Base-by-base conservation (phyloP, 2,113 vertebrate genomes). In the Gymnogyps californianus region DNA sequence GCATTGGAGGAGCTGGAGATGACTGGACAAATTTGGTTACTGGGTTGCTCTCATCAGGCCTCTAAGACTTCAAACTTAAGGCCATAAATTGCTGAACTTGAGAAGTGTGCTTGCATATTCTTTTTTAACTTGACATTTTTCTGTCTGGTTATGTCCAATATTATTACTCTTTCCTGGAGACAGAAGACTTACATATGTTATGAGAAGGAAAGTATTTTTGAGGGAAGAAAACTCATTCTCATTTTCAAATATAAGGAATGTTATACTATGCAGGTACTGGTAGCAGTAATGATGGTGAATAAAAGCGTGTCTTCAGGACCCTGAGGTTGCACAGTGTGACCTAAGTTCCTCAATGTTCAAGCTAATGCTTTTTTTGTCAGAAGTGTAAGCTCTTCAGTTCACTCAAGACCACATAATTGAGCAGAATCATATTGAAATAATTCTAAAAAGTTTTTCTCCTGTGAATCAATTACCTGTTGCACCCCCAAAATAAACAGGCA, bases 281-380 rank as follows among this genome's bases (percentile, higher is more conserved):
- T 25, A 72, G 46, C 11, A n/a, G 8, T 32, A 82, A 38, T 16
- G 36, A 26, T 9, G 40, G 3, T 18, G 40, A 85, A 65, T 10
- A 21, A 78, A 91, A 72, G 3, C 3, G 1, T n/a, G 16, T 38
- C 55, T 36, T 32, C 36, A 24, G 46, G 26, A n/a, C 14, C 13
- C 18, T n/a, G 11, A 66, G 16, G 4, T 1, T 66, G 29, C 20
- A 57, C 32, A 47, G 12, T 1, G 0, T 46, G 49, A 78, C 46
- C 26, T 32, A 19, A 79, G 8, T 32, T 70, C 47, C 61, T 49
- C 26, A 47, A 5, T 10, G 7, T 66, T 22, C 61, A 86, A 76
- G 20, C 1, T 67, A 71, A 80, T 32, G 6, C 1, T 5, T 28
- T 52, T 78, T 69, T 46, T 29, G 21, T 36, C 55, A 51, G 15